Evolutionary conservation across 2,888 invertebrate genomes (phyloP).

Genomic region (Sacculina carcini): DNA sequence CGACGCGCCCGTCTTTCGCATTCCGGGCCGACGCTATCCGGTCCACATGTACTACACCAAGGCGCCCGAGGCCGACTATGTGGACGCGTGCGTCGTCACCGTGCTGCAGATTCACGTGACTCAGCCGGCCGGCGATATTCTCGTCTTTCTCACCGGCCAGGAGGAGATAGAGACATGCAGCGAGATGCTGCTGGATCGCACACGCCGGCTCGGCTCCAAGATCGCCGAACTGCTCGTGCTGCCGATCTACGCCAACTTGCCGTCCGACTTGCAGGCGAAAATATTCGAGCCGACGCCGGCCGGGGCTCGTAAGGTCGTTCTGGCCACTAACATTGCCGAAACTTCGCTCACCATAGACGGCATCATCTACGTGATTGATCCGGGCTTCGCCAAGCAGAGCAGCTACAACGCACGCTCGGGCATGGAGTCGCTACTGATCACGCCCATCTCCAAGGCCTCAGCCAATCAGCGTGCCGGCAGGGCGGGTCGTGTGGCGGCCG

Average conservation of each 20-base stretch:
- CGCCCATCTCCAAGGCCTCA: constrained; percentile 93
- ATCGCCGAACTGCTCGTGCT: constrained; percentile 71
- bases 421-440: constrained; percentile 93
- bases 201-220: constrained; percentile 70
- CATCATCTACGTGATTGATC: constrained; percentile 94
- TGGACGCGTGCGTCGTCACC: constrained; percentile 92
- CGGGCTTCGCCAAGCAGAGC: constrained; percentile 98
- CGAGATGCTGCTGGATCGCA: constrained; percentile 65
- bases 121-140: constrained; percentile 78
- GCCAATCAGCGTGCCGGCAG: constrained; percentile 92
- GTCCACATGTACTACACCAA: constrained; percentile 98
- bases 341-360: constrained; percentile 97
- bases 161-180: constrained; percentile 75
- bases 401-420: constrained; percentile 91
- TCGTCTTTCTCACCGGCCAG: constrained; percentile 84
- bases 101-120: constrained; percentile 94
- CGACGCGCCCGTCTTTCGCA: constrained; percentile 42
- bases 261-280: constrained; percentile 95
- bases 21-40: constrained; percentile 64
- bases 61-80: constrained; percentile 96
- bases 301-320: constrained; percentile 63
- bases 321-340: constrained; percentile 98
- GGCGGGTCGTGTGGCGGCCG: constrained; percentile 83
- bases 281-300: constrained; percentile 95
- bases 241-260: constrained; percentile 93